Percentiles rank a stretch among this genome's conserved stretches.
phyloP scores from a whole-genome alignment of 1,140 invertebrate species.

The Drosophila biarmipes region DNA sequence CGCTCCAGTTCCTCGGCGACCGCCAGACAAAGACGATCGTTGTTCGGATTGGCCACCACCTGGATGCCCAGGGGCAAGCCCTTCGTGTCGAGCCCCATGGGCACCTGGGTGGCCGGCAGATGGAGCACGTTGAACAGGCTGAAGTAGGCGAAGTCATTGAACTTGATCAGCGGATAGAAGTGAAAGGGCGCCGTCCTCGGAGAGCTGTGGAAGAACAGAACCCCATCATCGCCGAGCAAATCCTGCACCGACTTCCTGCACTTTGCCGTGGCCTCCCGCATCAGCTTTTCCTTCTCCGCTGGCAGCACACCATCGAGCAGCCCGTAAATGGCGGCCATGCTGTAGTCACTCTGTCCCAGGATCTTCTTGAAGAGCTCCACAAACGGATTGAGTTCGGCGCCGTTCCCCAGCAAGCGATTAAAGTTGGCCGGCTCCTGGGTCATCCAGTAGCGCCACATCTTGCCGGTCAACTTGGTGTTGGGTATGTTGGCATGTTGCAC shows the following conservation, averaged over 20 bases:
- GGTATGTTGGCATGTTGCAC: constrained; percentile 85
- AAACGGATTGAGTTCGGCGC: constrained; percentile 85
- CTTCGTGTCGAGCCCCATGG: constrained; percentile 89
- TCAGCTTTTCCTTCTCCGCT: constrained; percentile 87
- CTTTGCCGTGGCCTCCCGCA: constrained; percentile 86
- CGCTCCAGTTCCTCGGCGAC: constrained; percentile 93
- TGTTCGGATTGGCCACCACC: constrained; percentile 90
- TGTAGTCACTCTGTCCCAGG: constrained; percentile 86
- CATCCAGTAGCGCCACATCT: constrained; percentile 91
- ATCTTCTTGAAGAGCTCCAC: constrained; percentile 87
- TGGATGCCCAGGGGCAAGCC: constrained; percentile 93
- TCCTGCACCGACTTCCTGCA: constrained; percentile 88
- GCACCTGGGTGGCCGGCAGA: constrained; percentile 93
- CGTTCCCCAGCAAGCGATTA: constrained; percentile 87
- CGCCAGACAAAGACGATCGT: constrained; percentile 93
- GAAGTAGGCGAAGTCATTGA: constrained; percentile 95
- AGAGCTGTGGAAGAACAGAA: constrained; percentile 94
- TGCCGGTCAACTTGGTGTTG: constrained; percentile 87
- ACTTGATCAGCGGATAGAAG: constrained; percentile 90
- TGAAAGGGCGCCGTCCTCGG: constrained; percentile 94
- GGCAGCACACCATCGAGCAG: constrained; percentile 88
- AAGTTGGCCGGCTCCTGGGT: constrained; percentile 88
- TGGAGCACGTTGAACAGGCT: constrained; percentile 94
- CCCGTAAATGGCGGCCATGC: constrained; percentile 88
- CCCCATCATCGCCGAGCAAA: constrained; percentile 90